Evolutionary conservation across 1,140 invertebrate species (phyloP).

Genomic region (Lithobius niger): DNA sequence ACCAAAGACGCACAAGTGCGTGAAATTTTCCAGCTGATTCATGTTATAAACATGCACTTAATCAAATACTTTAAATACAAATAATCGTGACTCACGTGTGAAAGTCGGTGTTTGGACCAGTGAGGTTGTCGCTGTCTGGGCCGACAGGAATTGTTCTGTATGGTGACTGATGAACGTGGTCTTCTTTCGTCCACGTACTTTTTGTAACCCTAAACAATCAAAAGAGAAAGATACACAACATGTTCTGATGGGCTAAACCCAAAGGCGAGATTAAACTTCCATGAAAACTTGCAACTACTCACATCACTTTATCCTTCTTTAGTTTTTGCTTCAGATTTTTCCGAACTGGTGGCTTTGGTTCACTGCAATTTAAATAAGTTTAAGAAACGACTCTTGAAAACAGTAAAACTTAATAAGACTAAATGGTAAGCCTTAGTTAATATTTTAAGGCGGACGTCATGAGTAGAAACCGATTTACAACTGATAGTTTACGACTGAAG

Average conservation of each 20-base stretch:
- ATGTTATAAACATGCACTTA: background rate
- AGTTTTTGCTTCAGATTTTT: conserved; percentile 1
- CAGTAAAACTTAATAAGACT: too few relatives aligned
- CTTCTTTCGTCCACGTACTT: conserved; percentile 8
- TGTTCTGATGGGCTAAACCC: too few relatives aligned
- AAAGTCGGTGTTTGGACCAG: background rate
- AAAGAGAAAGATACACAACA: background rate
- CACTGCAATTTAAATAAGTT: background rate
- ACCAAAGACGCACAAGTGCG: background rate
- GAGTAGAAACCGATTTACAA: too few relatives aligned
- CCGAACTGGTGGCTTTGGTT: background rate
- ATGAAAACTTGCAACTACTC: background rate
- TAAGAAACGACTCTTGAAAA: background rate
- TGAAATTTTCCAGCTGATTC: background rate
- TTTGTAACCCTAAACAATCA: conserved; percentile 5
- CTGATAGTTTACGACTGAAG: too few relatives aligned
- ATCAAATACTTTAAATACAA: background rate
- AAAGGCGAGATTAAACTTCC: too few relatives aligned
- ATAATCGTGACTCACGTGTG: background rate
- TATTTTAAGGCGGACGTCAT: too few relatives aligned
- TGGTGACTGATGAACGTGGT: conserved; percentile 1
- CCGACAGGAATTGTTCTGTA: background rate
- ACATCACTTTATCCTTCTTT: conserved; percentile 2
- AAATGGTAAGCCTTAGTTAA: too few relatives aligned
- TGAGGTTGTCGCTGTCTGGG: background rate